A percentile compares a stretch with the other conserved stretches of the same genome.
Evolutionary conservation across 2,888 invertebrate species (phyloP).

Genomic region (Caradrina clavipalpis): DNA sequence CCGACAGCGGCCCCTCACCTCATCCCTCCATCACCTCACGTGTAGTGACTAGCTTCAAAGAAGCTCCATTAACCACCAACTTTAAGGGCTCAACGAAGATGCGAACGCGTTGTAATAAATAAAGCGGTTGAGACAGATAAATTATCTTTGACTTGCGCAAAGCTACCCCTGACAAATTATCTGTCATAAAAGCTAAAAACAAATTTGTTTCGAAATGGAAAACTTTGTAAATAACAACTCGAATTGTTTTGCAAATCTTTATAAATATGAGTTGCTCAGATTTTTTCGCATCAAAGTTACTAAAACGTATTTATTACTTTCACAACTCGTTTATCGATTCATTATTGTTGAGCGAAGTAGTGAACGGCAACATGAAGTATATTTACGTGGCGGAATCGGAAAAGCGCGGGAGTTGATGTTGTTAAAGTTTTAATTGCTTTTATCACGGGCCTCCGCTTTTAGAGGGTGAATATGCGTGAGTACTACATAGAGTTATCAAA

Average conservation of each 20-base stretch:
- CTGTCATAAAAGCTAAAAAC: constrained; percentile 89
- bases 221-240: constrained; percentile 83
- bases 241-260: constrained; percentile 78
- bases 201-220: constrained; percentile 86
- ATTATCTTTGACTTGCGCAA: constrained; percentile 89
- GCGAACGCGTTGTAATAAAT: constrained; percentile 89
- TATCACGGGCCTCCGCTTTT: constrained; percentile 83
- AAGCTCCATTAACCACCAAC: constrained; percentile 88
- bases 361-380: constrained; percentile 74
- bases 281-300: constrained; percentile 65
- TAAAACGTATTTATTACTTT: constrained; percentile 66
- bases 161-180: constrained; percentile 89
- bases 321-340: constrained; percentile 71
- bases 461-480: constrained; percentile 81
- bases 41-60: constrained; percentile 82
- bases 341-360: constrained; percentile 66
- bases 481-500: constrained; percentile 79
- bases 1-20: constrained; percentile 54
- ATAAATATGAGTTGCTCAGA: constrained; percentile 67
- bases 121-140: constrained; percentile 90
- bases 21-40: constrained; percentile 53
- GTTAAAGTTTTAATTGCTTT: constrained; percentile 89
- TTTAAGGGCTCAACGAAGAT: constrained; percentile 87
- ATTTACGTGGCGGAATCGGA: constrained; percentile 74
- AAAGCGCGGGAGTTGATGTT: constrained; percentile 81